These are phyloP conservation scores for Piezodorus guildinii DNA, from an alignment of 1,140 invertebrate genomes.

Conservation along the genomic window DNA sequence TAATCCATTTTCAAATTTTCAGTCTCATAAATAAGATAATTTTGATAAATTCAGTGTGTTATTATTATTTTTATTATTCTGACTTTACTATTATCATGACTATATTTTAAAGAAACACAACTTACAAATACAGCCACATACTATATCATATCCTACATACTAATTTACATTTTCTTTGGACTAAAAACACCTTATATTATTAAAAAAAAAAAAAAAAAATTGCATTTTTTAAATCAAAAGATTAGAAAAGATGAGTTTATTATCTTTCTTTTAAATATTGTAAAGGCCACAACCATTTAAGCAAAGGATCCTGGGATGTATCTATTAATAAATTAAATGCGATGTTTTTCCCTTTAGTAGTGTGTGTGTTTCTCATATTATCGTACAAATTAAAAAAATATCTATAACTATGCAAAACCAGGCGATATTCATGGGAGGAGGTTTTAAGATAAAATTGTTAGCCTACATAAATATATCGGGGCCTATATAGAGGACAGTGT, in stretches of 20 bases:
- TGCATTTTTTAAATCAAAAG: background rate
- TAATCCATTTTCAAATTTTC: conserved; percentile 4
- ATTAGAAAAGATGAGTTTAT: background rate
- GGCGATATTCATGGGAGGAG: no score
- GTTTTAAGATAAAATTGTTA: no score
- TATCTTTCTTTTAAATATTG: background rate
- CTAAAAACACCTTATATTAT: conserved; percentile 8
- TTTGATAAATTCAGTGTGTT: no score
- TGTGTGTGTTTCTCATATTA: no score
- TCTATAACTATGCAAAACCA: no score
- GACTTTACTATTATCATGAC: background rate
- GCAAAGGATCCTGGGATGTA: background rate
- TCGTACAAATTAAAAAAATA: no score
- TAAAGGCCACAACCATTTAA: conserved; percentile 12
- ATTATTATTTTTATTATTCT: background rate
- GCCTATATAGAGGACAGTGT: background rate
- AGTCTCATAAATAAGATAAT: conserved; percentile 2
- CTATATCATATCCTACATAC: conserved; percentile 5
- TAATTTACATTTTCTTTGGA: conserved; percentile 12
- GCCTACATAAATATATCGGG: no score
- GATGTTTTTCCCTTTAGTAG: background rate
- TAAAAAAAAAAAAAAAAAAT: no score
- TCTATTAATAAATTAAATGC: conserved; percentile 13
- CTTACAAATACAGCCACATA: conserved; percentile 9
- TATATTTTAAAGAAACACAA: background rate